Evolutionary conservation across 2,113 vertebrate genomes (phyloP).

Genomic region (Lophius piscatorius): DNA sequence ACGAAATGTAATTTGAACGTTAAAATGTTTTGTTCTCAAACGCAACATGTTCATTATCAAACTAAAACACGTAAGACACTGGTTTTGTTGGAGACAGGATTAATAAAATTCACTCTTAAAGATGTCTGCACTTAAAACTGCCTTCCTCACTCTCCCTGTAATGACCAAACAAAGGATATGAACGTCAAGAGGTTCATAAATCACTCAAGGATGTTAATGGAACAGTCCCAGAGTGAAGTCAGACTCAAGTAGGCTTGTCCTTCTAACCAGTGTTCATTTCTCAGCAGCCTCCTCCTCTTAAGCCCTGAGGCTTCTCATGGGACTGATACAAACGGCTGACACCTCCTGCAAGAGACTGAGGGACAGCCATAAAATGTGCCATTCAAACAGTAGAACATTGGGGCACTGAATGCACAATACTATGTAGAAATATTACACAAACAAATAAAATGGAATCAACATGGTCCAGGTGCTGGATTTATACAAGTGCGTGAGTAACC

Average conservation of each 20-base stretch:
- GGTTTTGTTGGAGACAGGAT: slow-evolving; percentile 36
- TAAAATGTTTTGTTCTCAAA: slow-evolving; percentile 23
- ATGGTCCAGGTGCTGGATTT: slow-evolving; percentile 46
- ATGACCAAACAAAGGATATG: slow-evolving; percentile 42
- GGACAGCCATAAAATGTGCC: slow-evolving; percentile 15
- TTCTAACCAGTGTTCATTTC: slow-evolving; percentile 50
- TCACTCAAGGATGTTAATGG: slow-evolving; percentile 61
- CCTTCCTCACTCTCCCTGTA: slow-evolving; percentile 53
- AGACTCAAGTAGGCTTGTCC: slow-evolving; percentile 55
- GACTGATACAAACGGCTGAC: slow-evolving; percentile 59
- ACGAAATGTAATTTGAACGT: slow-evolving; percentile 41
- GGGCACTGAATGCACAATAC: slow-evolving; percentile 1
- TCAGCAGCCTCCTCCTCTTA: slow-evolving; percentile 69
- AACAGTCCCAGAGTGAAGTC: slow-evolving; percentile 62
- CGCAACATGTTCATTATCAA: slow-evolving; percentile 46
- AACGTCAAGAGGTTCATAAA: slow-evolving; percentile 68
- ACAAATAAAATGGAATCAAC: too few relatives aligned
- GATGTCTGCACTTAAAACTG: slow-evolving; percentile 19
- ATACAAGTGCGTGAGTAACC: slow-evolving; percentile 58
- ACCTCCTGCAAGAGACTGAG: slow-evolving; percentile 35
- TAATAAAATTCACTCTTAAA: slow-evolving; percentile 26
- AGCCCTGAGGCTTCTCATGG: slow-evolving; percentile 57
- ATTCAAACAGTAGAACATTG: neutral
- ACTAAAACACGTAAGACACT: slow-evolving; percentile 37
- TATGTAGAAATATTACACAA: slow-evolving; percentile 27